These are phyloP conservation scores for Idaea aversata DNA, from an alignment of 2,888 invertebrate genomes.

Conservation along the genomic window DNA sequence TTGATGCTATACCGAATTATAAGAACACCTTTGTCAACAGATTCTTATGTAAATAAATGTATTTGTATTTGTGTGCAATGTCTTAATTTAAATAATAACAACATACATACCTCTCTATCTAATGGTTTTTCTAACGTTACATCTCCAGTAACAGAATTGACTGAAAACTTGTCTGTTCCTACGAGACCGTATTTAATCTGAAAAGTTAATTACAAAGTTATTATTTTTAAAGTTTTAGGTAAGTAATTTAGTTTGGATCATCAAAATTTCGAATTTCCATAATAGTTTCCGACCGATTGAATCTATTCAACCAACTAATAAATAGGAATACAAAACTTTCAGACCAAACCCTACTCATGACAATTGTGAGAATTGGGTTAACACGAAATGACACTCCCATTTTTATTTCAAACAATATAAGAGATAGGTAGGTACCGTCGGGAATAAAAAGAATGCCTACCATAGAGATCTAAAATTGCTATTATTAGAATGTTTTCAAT, in stretches of 20 bases:
- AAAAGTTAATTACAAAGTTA: conserved; percentile 31
- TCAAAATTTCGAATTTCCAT: background rate
- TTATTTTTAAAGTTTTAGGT: background rate
- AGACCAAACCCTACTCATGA: background rate
- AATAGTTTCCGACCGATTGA: background rate
- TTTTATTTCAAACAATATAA: background rate
- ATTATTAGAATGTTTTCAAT: too few species aligned
- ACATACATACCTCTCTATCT: conserved; percentile 86
- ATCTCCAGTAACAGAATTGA: conserved; percentile 87
- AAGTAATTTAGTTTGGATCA: background rate
- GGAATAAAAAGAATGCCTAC: too few species aligned
- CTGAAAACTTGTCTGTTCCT: conserved; percentile 90
- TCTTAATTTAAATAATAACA: too few species aligned
- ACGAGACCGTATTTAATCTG: conserved; percentile 84
- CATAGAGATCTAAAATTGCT: too few species aligned
- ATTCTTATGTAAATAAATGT: too few species aligned
- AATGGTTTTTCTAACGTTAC: conserved; percentile 89
- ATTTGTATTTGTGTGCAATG: too few species aligned
- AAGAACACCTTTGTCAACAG: too few species aligned
- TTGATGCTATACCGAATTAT: too few species aligned
- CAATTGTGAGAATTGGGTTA: background rate
- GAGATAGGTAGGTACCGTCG: background rate
- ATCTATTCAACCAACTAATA: background rate
- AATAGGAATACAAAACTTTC: background rate
- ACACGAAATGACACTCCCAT: background rate